A percentile compares a stretch with the other conserved stretches of the same genome.
phyloP scores from a whole-genome alignment of 2,113 vertebrate genomes.

The Ammodytes dubius region DNA sequence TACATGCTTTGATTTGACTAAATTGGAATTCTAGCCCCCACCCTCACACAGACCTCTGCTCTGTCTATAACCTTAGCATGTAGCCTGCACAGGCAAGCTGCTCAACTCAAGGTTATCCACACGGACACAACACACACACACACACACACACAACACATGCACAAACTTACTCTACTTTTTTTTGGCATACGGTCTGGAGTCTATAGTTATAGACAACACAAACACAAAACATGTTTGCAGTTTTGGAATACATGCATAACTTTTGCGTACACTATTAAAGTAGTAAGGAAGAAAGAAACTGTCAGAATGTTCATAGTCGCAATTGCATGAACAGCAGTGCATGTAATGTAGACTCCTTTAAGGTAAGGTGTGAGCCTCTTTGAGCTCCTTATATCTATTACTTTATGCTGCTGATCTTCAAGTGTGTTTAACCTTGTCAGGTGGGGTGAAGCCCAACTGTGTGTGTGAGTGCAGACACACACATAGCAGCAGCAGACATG shows the following conservation, averaged over 20 bases:
- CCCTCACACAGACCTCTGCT: slow-evolving; percentile 47
- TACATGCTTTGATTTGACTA: slow-evolving; percentile 74
- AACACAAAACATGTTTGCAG: slow-evolving; percentile 3
- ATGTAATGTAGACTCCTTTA: slow-evolving; percentile 20
- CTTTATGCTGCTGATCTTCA: slow-evolving; percentile 20
- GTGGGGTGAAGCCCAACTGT: slow-evolving; percentile 42
- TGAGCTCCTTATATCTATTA: slow-evolving; percentile 19
- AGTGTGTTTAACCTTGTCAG: slow-evolving; percentile 50
- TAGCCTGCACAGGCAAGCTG: slow-evolving; percentile 45
- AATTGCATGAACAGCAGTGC: neutral
- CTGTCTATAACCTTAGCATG: slow-evolving; percentile 55
- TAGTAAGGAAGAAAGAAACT: slow-evolving; percentile 1
- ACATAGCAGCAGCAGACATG: slow-evolving; percentile 19
- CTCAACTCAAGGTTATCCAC: slow-evolving; percentile 62
- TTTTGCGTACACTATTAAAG: neutral
- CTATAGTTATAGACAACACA: slow-evolving; percentile 1
- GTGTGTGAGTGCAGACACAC: slow-evolving; percentile 22
- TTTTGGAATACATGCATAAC: slow-evolving; percentile 2
- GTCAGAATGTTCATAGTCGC: slow-evolving; percentile 1
- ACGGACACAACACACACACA: slow-evolving; percentile 27
- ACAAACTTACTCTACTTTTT: slow-evolving; percentile 31
- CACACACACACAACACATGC: slow-evolving; percentile 16
- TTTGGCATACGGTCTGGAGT: neutral
- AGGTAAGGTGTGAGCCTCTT: slow-evolving; percentile 18
- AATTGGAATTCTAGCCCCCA: slow-evolving; percentile 61